Percentiles rank a stretch among this genome's conserved stretches.
phyloP scores from a whole-genome alignment of 1,140 invertebrate species.

The Aphelenchoides fujianensis region DNA sequence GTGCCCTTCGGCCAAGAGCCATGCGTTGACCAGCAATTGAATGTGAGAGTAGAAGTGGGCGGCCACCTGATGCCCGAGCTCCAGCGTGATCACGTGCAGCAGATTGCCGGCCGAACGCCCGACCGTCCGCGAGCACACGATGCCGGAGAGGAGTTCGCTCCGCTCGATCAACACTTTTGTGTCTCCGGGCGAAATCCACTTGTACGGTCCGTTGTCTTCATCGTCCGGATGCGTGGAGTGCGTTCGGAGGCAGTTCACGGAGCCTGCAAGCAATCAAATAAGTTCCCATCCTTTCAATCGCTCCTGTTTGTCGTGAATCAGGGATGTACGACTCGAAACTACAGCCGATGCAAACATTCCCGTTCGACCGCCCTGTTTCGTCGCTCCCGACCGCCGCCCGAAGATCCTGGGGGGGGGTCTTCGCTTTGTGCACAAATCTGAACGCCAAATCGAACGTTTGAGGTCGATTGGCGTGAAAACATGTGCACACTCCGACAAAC shows the following conservation, averaged over 20 bases:
- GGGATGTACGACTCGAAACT: conserved; percentile 10
- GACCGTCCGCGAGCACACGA: conserved; percentile 95
- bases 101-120: conserved; percentile 93
- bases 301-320: too few species aligned
- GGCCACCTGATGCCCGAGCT: conserved; percentile 92
- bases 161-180: conserved; percentile 97
- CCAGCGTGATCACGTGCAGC: conserved; percentile 93
- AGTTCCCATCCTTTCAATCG: neutral
- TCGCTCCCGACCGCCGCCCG: neutral
- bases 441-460: neutral
- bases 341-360: neutral
- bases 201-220: conserved; percentile 95
- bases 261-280: conserved; percentile 67
- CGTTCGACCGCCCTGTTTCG: neutral
- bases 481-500: too few species aligned
- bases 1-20: conserved; percentile 92
- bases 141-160: conserved; percentile 84
- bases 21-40: conserved; percentile 85
- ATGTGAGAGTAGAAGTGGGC: conserved; percentile 97
- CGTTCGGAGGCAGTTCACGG: conserved; percentile 94
- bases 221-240: conserved; percentile 99
- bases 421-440: conserved; percentile 8
- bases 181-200: conserved; percentile 98
- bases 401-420: neutral
- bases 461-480: conserved; percentile 15